Base-by-base conservation (phyloP, 2,113 vertebrate genomes). In the Delphinus delphis region DNA sequence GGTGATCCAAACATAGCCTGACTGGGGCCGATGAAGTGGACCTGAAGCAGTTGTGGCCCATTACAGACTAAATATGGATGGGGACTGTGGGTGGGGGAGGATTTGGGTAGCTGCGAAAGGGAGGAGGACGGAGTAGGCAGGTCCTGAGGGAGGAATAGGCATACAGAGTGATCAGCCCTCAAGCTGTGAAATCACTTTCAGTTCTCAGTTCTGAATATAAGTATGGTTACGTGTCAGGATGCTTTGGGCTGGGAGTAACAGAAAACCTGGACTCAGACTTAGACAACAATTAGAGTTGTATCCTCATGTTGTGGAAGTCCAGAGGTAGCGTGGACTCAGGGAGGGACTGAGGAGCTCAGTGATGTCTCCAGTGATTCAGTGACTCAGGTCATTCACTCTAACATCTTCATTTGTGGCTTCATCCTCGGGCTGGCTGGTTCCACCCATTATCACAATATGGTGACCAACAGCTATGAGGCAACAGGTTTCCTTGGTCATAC, bases 111-210 rank as follows among this genome's bases (percentile, higher is more conserved):
- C 0, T 33, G 26, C 13, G 60, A 38, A 36, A 53, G 26, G 21
- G 53, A n/a, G 8, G 36, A 14, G 11, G n/a, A 28, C 1, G 23
- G 65, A 18, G 26, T 4, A 1, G 41, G 11, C 0, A 10, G 44
- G 12, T 44, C 88, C 50, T 41, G 26, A 18, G 60, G 70, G 76
- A 83, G 63, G 70, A 58, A 23, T 8, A 67, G 28, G 55, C 41
- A 82, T 68, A 68, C 68, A 10, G 38, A 18, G 31, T 15, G 50
- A 15, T 62, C 14, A 4, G 73, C 4, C 38, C 18, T 47, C 26
- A 84, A 81, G 41, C 33, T 76, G 26, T 5, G 25, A 21, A 28
- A 36, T 81, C 77, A 14, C 41, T 63, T 84, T 88, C 4, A 8
- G 20, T 28, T 81, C 71, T 89, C 31, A 28, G 28, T 80, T 97